A percentile compares a stretch with the other conserved stretches of the same genome.
phyloP scores from a whole-genome alignment of 2,797 vertebrate species.

The Pseudomugil tenellus region DNA sequence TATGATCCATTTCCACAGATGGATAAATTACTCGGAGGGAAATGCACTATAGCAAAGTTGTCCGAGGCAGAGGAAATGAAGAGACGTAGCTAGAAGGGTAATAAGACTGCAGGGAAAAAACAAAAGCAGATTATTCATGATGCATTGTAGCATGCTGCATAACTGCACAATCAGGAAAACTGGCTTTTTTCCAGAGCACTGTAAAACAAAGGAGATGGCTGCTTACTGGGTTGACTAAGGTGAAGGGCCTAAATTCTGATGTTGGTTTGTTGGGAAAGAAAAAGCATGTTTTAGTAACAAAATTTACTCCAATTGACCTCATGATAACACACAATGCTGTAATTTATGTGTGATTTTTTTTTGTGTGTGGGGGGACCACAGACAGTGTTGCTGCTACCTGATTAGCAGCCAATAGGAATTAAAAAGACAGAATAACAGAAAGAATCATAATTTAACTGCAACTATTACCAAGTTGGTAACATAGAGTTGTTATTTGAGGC shows the following conservation, averaged over 20 bases:
- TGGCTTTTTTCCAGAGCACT: slow-evolving; percentile 34
- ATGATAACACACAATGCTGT: slow-evolving; percentile 13
- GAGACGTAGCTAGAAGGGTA: slow-evolving; percentile 64
- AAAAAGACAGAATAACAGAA: not conserved
- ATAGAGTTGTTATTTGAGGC: slow-evolving; percentile 4
- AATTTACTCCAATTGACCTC: slow-evolving; percentile 3
- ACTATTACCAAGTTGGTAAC: slow-evolving; percentile 22
- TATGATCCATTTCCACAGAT: slow-evolving; percentile 62
- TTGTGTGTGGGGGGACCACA: not conserved
- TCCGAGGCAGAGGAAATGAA: slow-evolving; percentile 61
- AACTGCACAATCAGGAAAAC: slow-evolving; percentile 64
- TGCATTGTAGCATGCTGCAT: slow-evolving; percentile 48
- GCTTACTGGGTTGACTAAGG: slow-evolving; percentile 38
- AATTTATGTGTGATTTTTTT: not conserved
- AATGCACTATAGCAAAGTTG: slow-evolving; percentile 53
- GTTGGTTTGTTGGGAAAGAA: slow-evolving; percentile 24
- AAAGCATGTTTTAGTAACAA: slow-evolving; percentile 8
- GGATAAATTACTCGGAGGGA: slow-evolving; percentile 66
- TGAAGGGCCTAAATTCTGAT: slow-evolving; percentile 47
- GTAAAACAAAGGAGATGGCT: slow-evolving; percentile 43
- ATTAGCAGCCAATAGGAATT: not conserved
- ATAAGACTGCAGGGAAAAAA: slow-evolving; percentile 52
- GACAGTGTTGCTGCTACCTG: not conserved
- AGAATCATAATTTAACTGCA: not conserved
- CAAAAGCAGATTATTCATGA: slow-evolving; percentile 70